Conservation (phyloP, 2,888 invertebrate genomes). For the Netelia fuscicornis region DNA sequence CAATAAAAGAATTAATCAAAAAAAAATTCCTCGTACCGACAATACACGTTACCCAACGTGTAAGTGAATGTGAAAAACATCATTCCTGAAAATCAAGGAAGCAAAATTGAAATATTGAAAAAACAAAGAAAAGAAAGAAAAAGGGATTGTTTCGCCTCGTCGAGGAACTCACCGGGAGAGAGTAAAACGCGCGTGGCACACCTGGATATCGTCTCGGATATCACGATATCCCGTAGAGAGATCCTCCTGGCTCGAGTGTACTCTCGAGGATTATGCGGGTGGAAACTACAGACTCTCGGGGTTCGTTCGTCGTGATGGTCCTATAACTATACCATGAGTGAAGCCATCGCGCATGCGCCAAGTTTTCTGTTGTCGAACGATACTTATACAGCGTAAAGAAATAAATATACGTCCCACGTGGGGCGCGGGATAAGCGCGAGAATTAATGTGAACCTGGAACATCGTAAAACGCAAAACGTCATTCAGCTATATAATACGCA, state of each 20-base stretch:
- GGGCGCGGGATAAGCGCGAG: not conserved
- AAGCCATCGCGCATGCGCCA: not conserved
- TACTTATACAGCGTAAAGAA: not conserved
- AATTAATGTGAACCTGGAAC: not conserved
- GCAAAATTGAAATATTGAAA: not conserved
- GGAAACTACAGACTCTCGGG: not conserved
- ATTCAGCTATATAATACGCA: not conserved
- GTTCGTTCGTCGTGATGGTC: slow-evolving; percentile 28
- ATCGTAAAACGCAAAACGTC: not conserved
- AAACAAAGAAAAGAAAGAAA: not conserved
- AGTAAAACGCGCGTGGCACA: slow-evolving; percentile 11
- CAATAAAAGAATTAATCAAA: no score
- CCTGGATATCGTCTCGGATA: slow-evolving; percentile 45
- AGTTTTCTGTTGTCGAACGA: not conserved
- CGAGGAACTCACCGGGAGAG: slow-evolving; percentile 10
- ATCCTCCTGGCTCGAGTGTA: slow-evolving; percentile 11
- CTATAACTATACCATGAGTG: not conserved
- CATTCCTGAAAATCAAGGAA: no score
- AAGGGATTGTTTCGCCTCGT: slow-evolving; percentile 15
- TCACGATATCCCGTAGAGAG: not conserved
- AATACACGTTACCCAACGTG: no score
- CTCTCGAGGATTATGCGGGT: slow-evolving; percentile 12
- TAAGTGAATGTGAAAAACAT: no score
- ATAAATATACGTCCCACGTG: not conserved
- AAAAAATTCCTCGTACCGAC: no score